These are phyloP conservation scores for Gavia stellata DNA, from an alignment of 2,113 vertebrate species.

Conservation along the genomic window DNA sequence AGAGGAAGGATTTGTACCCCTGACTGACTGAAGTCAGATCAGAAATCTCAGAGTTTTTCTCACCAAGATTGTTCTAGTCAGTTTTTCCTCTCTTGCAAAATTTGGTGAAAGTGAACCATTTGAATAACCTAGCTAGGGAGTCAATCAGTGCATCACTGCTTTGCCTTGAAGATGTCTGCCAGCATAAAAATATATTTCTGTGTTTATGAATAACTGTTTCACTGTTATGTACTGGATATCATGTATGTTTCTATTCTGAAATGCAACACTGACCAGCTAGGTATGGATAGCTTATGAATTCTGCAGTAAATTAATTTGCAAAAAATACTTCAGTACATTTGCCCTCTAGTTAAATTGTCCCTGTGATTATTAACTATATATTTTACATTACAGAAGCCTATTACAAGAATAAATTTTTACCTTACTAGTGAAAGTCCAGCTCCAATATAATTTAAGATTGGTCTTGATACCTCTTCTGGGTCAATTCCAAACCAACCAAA, in stretches of 20 bases:
- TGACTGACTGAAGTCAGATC: background rate
- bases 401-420: slow-evolving; percentile 54
- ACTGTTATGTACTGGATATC: background rate
- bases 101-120: background rate
- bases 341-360: background rate
- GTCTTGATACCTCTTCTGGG: slow-evolving; percentile 78
- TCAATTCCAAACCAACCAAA: slow-evolving; percentile 91
- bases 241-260: background rate
- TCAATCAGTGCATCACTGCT: background rate
- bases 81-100: background rate
- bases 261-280: background rate
- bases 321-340: background rate
- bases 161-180: background rate
- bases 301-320: background rate
- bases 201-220: background rate
- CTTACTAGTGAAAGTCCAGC: slow-evolving; percentile 85
- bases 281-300: background rate
- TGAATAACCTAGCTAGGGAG: background rate
- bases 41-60: background rate
- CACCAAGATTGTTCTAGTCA: background rate
- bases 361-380: background rate
- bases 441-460: slow-evolving; percentile 83
- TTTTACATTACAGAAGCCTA: background rate
- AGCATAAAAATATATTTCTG: background rate
- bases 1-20: background rate